Evolutionary conservation across 2,113 vertebrate species (phyloP).

Genomic region (Hirundichthys speculiger): DNA sequence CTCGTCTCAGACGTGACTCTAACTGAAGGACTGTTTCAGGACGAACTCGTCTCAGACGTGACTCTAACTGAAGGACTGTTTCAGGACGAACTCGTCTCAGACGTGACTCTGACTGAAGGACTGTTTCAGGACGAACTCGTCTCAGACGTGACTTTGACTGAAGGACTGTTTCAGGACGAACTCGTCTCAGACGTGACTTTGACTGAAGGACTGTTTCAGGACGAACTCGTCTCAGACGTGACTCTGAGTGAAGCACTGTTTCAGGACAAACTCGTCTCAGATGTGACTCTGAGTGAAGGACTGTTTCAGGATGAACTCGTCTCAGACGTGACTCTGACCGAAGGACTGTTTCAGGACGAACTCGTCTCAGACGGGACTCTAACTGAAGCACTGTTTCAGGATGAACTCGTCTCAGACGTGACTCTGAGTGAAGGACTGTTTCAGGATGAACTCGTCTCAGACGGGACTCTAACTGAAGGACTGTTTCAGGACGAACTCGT

Average conservation of each 20-base stretch:
- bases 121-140: conserved; percentile 11
- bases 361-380: conserved; percentile 11
- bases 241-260: conserved; percentile 16
- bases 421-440: conserved; percentile 16
- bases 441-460: conserved; percentile 13
- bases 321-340: conserved; percentile 8
- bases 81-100: conserved; percentile 13
- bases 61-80: conserved; percentile 16
- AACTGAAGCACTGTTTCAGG: conserved; percentile 14
- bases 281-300: conserved; percentile 8
- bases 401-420: conserved; percentile 7
- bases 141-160: conserved; percentile 8
- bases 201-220: conserved; percentile 14
- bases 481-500: conserved; percentile 11
- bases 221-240: conserved; percentile 7
- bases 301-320: conserved; percentile 11
- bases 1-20: conserved; percentile 11
- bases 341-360: conserved; percentile 17
- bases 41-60: conserved; percentile 7
- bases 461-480: conserved; percentile 8
- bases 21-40: conserved; percentile 14
- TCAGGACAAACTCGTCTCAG: conserved; percentile 13
- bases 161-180: conserved; percentile 17
- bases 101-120: conserved; percentile 8
- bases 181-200: conserved; percentile 10